Evolutionary conservation across 2,113 vertebrate genomes (phyloP).

Genomic region (Delphinapterus leucas): DNA sequence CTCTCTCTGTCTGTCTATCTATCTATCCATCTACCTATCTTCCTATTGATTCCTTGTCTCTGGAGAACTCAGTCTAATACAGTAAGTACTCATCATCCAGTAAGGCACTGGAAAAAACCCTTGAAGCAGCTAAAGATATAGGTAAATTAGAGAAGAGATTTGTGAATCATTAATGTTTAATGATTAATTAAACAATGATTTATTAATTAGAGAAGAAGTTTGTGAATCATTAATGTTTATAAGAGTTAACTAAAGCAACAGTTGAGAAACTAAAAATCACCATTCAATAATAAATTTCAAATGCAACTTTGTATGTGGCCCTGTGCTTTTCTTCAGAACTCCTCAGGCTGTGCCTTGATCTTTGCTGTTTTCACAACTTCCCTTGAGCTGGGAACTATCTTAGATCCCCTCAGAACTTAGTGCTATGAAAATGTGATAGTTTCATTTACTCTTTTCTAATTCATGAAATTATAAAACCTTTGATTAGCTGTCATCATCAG

Average conservation of each 20-base stretch:
- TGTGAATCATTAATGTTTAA: too few relatives aligned
- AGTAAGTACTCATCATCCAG: not conserved
- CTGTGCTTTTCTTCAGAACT: not conserved
- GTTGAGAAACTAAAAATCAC: not conserved
- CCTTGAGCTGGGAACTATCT: not conserved
- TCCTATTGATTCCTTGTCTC: not conserved
- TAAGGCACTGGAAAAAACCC: not conserved
- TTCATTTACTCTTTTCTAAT: not conserved
- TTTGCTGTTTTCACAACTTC: not conserved
- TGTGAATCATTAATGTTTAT: not conserved
- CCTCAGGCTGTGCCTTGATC: not conserved
- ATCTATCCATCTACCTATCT: not conserved
- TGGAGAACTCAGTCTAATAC: not conserved
- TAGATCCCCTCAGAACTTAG: not conserved
- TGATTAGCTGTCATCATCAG: not conserved
- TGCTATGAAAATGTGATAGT: not conserved
- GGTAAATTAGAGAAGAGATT: too few relatives aligned
- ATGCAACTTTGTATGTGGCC: not conserved
- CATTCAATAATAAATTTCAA: not conserved
- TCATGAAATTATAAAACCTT: not conserved
- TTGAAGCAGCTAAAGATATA: not conserved
- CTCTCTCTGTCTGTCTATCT: not conserved
- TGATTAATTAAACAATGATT: too few relatives aligned
- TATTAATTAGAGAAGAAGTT: too few relatives aligned
- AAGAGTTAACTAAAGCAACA: not conserved